phyloP scores from a whole-genome alignment of 2,113 vertebrate genomes.

The Macrotis lagotis region DNA sequence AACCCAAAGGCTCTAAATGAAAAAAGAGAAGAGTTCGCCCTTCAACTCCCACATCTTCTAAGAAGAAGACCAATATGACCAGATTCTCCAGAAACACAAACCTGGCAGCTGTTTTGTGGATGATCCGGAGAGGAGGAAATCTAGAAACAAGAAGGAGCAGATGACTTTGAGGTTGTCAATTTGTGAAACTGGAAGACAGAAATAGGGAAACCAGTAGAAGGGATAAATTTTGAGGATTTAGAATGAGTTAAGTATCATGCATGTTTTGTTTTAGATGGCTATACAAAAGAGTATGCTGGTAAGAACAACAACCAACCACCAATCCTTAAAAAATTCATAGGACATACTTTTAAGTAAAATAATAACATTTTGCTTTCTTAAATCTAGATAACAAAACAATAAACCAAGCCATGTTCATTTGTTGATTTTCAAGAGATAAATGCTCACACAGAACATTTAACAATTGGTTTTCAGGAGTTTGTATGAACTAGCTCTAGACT shows the following conservation, averaged over 20 bases:
- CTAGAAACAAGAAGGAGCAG: neutral
- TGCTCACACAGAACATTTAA: neutral
- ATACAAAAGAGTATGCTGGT: neutral
- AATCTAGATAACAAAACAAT: neutral
- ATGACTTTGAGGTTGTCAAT: too few species aligned
- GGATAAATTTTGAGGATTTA: neutral
- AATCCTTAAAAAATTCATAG: neutral
- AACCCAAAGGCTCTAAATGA: neutral
- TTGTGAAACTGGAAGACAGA: too few species aligned
- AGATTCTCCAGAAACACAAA: neutral
- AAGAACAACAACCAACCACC: neutral
- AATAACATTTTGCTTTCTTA: neutral
- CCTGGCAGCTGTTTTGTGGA: neutral
- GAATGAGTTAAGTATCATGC: neutral
- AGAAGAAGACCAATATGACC: neutral
- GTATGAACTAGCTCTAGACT: neutral
- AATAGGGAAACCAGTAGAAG: neutral
- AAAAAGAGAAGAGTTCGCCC: neutral
- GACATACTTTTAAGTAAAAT: neutral
- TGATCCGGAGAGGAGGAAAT: neutral
- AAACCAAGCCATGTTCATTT: neutral
- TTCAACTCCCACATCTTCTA: neutral
- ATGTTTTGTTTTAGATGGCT: neutral
- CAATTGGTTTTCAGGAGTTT: neutral
- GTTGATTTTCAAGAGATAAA: neutral